Conservation (phyloP, 2,797 vertebrate species). For the Oceanodroma leucorhoa region DNA sequence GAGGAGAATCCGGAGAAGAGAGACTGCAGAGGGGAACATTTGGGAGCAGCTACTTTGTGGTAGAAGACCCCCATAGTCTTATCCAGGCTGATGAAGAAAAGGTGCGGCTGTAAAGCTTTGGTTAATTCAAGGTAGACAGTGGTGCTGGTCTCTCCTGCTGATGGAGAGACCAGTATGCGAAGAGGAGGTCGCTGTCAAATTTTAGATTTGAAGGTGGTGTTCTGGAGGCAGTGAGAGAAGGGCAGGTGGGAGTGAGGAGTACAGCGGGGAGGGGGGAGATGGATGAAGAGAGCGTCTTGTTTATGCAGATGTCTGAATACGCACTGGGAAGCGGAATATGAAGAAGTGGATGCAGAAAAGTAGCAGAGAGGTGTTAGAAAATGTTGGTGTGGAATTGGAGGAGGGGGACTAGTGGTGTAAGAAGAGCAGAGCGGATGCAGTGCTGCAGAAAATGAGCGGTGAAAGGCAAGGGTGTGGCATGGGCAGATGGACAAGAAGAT, state of each 20-base stretch:
- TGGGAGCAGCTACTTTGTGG: neutral
- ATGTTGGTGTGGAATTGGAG: neutral
- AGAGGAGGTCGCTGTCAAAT: neutral
- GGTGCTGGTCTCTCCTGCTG: neutral
- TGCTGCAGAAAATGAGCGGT: neutral
- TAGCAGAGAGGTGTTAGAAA: neutral
- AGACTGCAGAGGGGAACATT: neutral
- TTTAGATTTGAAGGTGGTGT: neutral
- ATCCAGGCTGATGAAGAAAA: neutral
- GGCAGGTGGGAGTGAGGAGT: neutral
- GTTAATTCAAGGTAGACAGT: neutral
- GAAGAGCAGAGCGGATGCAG: neutral
- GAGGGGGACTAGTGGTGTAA: neutral
- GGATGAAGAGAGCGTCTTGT: neutral
- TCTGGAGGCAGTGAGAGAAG: neutral
- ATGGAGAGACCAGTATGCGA: neutral
- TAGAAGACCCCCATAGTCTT: neutral
- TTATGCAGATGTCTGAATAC: neutral
- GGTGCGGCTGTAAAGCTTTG: neutral
- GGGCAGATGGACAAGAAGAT: neutral
- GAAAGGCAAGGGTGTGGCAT: neutral
- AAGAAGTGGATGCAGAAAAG: neutral
- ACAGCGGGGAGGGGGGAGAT: neutral
- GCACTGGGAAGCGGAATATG: accelerated
- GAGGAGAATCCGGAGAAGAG: neutral